These are phyloP conservation scores for Arremon brunneinucha DNA, from an alignment of 2,797 vertebrate genomes.

Conservation along the genomic window DNA sequence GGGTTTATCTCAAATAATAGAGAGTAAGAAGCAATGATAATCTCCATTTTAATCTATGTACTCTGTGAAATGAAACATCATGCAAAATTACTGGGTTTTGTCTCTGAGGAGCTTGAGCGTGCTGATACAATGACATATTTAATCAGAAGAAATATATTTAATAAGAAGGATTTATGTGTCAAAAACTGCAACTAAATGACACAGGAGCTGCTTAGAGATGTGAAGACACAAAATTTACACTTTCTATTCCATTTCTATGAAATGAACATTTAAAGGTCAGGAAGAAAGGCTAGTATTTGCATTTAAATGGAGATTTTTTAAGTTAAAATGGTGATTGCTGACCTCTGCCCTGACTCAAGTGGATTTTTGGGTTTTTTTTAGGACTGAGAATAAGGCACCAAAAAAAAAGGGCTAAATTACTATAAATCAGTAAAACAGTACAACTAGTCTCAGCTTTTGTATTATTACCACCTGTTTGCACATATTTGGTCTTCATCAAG, in stretches of 20 bases:
- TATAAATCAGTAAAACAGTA: constrained; percentile 29
- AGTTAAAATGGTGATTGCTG: constrained; percentile 71
- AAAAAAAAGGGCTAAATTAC: background rate
- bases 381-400: constrained; percentile 10
- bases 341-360: constrained; percentile 64
- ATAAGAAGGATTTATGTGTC: constrained; percentile 36
- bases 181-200: constrained; percentile 42
- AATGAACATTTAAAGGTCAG: constrained; percentile 76
- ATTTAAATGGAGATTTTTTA: constrained; percentile 81
- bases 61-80: constrained; percentile 39
- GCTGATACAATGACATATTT: constrained; percentile 35
- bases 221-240: constrained; percentile 68
- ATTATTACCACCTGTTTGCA: background rate
- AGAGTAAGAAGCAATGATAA: constrained; percentile 4
- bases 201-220: constrained; percentile 39
- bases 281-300: constrained; percentile 79
- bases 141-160: constrained; percentile 32
- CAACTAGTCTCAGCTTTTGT: background rate
- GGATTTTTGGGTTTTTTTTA: background rate
- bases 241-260: constrained; percentile 68
- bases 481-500: background rate
- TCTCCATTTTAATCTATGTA: constrained; percentile 47
- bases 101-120: background rate
- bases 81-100: background rate
- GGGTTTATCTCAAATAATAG: constrained; percentile 33